Conservation (phyloP, 2,888 invertebrate species). For the Polydesmus complanatus region DNA sequence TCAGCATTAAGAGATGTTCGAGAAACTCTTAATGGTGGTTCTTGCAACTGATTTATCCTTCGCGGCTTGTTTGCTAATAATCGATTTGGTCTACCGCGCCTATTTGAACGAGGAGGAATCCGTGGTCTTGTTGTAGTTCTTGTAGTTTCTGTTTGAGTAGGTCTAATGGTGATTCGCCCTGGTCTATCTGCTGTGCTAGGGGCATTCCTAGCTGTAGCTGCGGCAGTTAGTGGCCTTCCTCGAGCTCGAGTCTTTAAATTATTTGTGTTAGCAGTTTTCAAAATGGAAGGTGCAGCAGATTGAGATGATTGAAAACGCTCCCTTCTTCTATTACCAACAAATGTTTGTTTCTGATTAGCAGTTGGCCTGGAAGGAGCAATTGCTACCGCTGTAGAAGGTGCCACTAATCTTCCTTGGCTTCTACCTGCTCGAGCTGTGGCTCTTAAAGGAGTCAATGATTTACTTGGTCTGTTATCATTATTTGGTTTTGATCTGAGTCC, state of each 20-base stretch:
- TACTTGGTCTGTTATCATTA: background rate
- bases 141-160: constrained; percentile 7
- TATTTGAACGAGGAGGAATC: background rate
- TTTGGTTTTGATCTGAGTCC: background rate
- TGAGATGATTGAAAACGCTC: constrained; percentile 1
- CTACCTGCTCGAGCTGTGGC: background rate
- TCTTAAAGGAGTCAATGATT: background rate
- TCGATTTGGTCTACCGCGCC: constrained; percentile 7
- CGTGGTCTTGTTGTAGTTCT: constrained; percentile 1
- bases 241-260: background rate
- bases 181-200: background rate
- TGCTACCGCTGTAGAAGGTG: background rate
- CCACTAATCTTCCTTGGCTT: background rate
- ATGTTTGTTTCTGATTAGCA: background rate
- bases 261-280: background rate
- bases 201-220: background rate
- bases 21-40: background rate
- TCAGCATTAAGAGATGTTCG: background rate
- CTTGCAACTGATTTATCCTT: background rate
- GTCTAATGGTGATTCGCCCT: constrained; percentile 11
- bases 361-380: background rate
- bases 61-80: background rate
- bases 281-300: background rate
- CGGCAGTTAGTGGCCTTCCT: background rate
- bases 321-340: background rate